These are phyloP conservation scores for Ceyx cyanopectus DNA, from an alignment of 2,113 vertebrate genomes.

Conservation along the genomic window DNA sequence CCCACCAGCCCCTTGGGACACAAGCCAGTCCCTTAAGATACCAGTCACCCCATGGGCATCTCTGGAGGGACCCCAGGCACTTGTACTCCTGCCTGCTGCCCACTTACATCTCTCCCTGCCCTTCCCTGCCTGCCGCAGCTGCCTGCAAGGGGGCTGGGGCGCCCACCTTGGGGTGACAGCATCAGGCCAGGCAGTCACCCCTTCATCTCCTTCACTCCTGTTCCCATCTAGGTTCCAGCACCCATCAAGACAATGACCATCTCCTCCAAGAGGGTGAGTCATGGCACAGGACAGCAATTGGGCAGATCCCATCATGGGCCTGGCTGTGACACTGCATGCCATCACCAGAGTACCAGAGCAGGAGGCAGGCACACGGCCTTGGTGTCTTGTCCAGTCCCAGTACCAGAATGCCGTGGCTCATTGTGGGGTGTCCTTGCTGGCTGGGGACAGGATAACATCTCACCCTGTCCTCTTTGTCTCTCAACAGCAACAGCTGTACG, in stretches of 20 bases:
- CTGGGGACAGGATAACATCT: background rate
- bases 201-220: background rate
- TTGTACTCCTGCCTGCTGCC: background rate
- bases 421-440: background rate
- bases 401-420: background rate
- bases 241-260: constrained; percentile 96
- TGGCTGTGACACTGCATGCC: accelerated
- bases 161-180: background rate
- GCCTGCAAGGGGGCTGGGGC: background rate
- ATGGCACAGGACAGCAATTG: accelerated
- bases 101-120: background rate
- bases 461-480: background rate
- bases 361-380: accelerated
- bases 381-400: background rate
- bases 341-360: accelerated
- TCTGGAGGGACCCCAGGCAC: background rate
- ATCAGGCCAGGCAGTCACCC: accelerated
- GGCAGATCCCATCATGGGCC: accelerated
- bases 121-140: background rate
- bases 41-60: background rate
- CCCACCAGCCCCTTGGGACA: background rate
- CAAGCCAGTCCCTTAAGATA: background rate
- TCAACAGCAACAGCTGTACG: constrained; percentile 95
- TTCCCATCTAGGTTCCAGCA: constrained; percentile 84
- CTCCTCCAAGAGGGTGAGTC: constrained; percentile 93